Base-by-base conservation (phyloP, 1,140 invertebrate species). In the Ceratosolen fusciceps region DNA sequence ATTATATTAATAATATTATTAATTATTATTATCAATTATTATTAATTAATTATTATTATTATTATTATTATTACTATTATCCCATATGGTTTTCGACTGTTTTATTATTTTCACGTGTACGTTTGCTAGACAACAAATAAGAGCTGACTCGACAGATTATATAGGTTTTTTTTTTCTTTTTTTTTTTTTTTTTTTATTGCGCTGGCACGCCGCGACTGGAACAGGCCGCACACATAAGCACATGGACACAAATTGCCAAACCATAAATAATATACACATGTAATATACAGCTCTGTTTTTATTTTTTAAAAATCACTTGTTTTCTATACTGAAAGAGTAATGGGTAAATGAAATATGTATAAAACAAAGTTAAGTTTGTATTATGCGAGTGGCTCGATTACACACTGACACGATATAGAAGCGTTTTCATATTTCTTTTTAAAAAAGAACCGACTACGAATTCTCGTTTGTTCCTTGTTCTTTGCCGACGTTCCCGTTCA, bases 71-170 rank as follows among this genome's bases (percentile, higher is more conserved):
- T n/a, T n/a, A 47, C 16, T 47, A 9, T 47, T 31, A 43, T 67
- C 67, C 37, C 47, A 67, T 76, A 60, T 68, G 49, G 62, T 74
- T 62, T 74, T 67, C 43, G 26, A 68, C 39, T 78, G 68, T 78
- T 71, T 71, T 74, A 56, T 34, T 56, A 54, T 80, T 75, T 80
- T 56, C 82, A 80, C 78, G 70, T 83, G 80, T 82, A 81, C 77
- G 52, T 75, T 75, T 71, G 56, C 31, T 71, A 65, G 16, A 43
- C 67, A 21, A 60, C 56, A 16, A 76, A 75, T 56, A 54, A 62
- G 43, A 62, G 67, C 58, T 80, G 67, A 71, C 31, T 49, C 37
- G 29, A 70, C 29, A 68, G 24, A 58, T 77, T 77, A 26, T n/a
- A 77, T 77, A 47, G 49, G 62, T 8, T 2, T 71, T 47, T 72